Conservation (phyloP, 35 echinoderm and acorn worm genomes). For the Heliocidaris erythrogramma region DNA sequence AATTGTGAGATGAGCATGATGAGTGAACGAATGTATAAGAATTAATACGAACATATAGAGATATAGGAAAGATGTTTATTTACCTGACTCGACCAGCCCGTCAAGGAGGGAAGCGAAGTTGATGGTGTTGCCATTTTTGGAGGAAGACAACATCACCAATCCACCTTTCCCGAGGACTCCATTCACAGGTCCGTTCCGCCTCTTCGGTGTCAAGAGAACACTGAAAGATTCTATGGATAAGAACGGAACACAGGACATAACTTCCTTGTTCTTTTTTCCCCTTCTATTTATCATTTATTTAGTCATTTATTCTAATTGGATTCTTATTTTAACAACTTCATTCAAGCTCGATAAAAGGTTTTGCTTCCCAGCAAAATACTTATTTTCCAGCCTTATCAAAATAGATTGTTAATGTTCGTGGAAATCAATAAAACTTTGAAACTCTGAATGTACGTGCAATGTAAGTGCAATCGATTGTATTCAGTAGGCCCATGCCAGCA, state of each 20-base stretch:
- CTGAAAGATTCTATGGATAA: conserved; percentile 74
- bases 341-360: too few relatives aligned
- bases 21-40: too few relatives aligned
- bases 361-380: too few relatives aligned
- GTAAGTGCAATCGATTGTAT: too few relatives aligned
- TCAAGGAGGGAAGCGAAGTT: conserved; percentile 71
- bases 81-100: conserved; percentile 69
- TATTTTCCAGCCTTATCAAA: too few relatives aligned
- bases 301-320: not conserved
- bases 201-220: conserved; percentile 57
- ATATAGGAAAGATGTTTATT: not conserved
- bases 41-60: too few relatives aligned
- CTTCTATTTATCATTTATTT: not conserved
- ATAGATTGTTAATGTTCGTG: too few relatives aligned
- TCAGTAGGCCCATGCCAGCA: not conserved
- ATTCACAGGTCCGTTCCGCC: conserved; percentile 2
- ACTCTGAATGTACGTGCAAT: too few relatives aligned
- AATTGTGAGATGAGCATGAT: too few relatives aligned
- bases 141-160: conserved; percentile 63
- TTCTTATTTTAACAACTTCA: not conserved
- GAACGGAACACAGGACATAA: conserved; percentile 9
- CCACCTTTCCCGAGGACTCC: conserved; percentile 58
- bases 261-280: not conserved
- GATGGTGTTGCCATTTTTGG: conserved; percentile 55
- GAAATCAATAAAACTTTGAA: too few relatives aligned